Percentiles rank a stretch among this genome's conserved stretches.
Conservation (phyloP, 2,888 invertebrate genomes). For the Drosophila dives region DNA sequence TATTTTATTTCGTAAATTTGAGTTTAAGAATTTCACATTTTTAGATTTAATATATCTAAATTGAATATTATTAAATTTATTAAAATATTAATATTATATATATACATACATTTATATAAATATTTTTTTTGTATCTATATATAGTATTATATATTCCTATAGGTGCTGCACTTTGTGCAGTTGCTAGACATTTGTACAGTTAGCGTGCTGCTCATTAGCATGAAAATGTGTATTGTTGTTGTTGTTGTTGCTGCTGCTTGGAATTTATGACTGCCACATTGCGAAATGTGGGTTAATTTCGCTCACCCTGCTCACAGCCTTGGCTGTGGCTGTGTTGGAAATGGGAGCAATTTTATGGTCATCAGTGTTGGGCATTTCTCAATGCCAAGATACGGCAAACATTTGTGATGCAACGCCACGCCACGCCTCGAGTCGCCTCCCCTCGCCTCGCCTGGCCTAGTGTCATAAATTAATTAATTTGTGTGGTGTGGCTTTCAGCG, state of each 20-base stretch:
- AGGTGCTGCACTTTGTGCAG: conserved; percentile 27
- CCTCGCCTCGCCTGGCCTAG: conserved; percentile 16
- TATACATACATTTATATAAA: no score
- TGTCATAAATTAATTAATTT: conserved; percentile 84
- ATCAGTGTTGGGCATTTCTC: conserved; percentile 74
- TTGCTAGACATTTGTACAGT: conserved; percentile 68
- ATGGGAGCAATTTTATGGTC: conserved; percentile 78
- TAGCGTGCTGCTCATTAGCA: conserved; percentile 78
- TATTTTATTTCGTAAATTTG: no score
- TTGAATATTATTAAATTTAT: no score
- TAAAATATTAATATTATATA: not conserved
- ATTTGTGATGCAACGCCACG: conserved; percentile 44
- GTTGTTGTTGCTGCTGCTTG: conserved; percentile 22
- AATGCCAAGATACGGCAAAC: conserved; percentile 55
- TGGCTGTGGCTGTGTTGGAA: conserved; percentile 8
- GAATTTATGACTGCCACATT: conserved; percentile 75
- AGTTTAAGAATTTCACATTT: no score
- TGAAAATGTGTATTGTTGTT: conserved; percentile 66
- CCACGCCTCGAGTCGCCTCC: not conserved
- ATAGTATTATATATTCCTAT: not conserved
- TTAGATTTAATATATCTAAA: no score
- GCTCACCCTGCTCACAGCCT: conserved; percentile 6
- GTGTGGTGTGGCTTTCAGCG: conserved; percentile 81
- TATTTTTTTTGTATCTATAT: not conserved
- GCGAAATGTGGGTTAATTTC: conserved; percentile 73